phyloP scores from a whole-genome alignment of 2,113 vertebrate species.

The Bufo gargarizans region DNA sequence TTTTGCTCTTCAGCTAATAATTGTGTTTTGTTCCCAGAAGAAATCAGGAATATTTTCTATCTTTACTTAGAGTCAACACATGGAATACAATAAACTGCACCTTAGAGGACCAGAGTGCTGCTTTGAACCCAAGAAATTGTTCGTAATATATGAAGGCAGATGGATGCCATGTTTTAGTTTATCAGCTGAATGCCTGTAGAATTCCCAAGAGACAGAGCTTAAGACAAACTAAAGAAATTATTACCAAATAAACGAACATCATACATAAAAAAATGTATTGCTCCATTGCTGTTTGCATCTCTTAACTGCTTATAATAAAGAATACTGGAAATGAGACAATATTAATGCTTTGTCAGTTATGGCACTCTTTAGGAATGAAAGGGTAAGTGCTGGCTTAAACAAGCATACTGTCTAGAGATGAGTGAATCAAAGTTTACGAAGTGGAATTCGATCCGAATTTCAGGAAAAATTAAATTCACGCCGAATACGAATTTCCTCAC shows the following conservation, averaged over 20 bases:
- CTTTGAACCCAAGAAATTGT: conserved; percentile 42
- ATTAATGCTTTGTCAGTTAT: conserved; percentile 5
- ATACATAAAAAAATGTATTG: conserved; percentile 27
- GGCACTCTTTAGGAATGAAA: conserved; percentile 16
- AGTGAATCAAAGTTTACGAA: no score
- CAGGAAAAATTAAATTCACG: no score
- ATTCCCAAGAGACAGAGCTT: background rate
- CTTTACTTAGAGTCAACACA: conserved; percentile 8
- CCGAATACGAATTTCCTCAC: no score
- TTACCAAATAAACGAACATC: conserved; percentile 31
- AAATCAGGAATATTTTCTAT: conserved; percentile 38
- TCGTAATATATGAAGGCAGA: conserved; percentile 33
- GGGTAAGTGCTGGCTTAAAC: conserved; percentile 13
- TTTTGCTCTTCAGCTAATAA: conserved; percentile 34
- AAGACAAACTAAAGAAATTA: conserved; percentile 13
- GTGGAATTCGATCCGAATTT: no score
- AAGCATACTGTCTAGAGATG: background rate
- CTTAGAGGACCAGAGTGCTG: conserved; percentile 18
- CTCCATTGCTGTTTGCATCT: background rate
- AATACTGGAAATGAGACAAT: background rate
- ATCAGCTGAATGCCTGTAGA: conserved; percentile 24
- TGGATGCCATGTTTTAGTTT: conserved; percentile 15
- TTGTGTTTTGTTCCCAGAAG: conserved; percentile 28
- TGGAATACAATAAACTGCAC: conserved; percentile 26
- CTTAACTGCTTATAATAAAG: background rate